A percentile compares a stretch with the other conserved stretches of the same genome.
phyloP scores from a whole-genome alignment of 2,888 invertebrate species.

The Meiosimyza decipiens region DNA sequence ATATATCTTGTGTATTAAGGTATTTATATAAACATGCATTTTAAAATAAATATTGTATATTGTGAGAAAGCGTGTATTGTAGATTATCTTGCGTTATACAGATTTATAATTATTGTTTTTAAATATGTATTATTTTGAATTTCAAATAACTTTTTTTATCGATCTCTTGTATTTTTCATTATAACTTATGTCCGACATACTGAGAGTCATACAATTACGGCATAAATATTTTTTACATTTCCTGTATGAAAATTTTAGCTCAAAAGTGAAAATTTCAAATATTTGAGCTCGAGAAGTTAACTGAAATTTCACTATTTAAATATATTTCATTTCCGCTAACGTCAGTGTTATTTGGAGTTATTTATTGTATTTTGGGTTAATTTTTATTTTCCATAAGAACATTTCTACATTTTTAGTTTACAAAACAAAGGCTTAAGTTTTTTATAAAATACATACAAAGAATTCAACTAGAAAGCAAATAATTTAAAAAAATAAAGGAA shows the following conservation, averaged over 20 bases:
- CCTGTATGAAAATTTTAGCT: neutral
- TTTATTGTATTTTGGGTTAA: conserved; percentile 1
- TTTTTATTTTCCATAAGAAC: conserved; percentile 1
- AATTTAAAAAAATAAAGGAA: conserved; percentile 25
- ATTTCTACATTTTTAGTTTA: neutral
- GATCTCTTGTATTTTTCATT: neutral
- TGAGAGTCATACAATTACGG: neutral
- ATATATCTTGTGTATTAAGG: neutral
- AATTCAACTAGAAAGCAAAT: conserved; percentile 12
- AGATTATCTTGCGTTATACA: conserved; percentile 3
- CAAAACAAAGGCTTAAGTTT: neutral
- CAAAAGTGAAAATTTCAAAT: neutral
- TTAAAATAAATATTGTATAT: neutral
- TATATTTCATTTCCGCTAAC: neutral
- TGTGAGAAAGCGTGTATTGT: conserved; percentile 16
- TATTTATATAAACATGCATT: neutral
- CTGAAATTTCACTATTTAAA: neutral
- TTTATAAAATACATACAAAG: neutral
- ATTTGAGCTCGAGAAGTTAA: neutral
- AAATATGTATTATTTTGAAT: neutral
- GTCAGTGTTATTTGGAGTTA: conserved; percentile 3
- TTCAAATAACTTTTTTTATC: neutral
- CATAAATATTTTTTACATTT: neutral
- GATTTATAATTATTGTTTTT: neutral
- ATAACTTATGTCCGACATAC: neutral